Evolutionary conservation across 2,888 invertebrate species (phyloP).

Genomic region (Nycteola revayana): DNA sequence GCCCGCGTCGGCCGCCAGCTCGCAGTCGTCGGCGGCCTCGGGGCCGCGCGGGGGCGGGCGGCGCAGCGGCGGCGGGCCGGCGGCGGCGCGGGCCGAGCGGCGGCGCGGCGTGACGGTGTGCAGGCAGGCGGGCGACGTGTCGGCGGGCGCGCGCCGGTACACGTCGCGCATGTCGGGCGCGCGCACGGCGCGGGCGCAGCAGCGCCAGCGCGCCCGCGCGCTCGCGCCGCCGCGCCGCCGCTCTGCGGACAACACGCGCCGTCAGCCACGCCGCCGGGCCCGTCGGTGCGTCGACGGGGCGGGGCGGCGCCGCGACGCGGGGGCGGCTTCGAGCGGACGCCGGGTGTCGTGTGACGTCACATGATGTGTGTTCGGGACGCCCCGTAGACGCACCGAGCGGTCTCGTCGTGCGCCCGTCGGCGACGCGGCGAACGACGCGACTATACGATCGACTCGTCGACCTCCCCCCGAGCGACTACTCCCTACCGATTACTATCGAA

Average conservation of each 20-base stretch:
- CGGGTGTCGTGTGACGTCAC: too few species aligned
- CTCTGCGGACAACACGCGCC: slow-evolving; percentile 20
- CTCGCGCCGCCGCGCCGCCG: slow-evolving; percentile 11
- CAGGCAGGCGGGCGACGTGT: slow-evolving; percentile 76
- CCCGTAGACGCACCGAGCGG: too few species aligned
- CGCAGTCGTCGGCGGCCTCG: slow-evolving; percentile 43
- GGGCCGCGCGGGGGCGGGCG: slow-evolving; percentile 64
- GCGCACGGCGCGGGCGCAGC: slow-evolving; percentile 12
- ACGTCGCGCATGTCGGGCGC: slow-evolving; percentile 77
- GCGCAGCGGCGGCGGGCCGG: slow-evolving; percentile 49
- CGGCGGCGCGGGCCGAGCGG: slow-evolving; percentile 37
- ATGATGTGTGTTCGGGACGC: too few species aligned
- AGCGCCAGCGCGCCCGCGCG: slow-evolving; percentile 40
- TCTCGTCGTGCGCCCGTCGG: too few species aligned
- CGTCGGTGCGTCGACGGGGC: neutral
- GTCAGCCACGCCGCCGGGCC: slow-evolving; percentile 6
- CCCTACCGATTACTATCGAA: slow-evolving; percentile 1
- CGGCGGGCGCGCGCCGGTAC: slow-evolving; percentile 69
- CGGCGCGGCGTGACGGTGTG: slow-evolving; percentile 51
- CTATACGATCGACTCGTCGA: neutral
- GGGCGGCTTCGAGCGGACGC: too few species aligned
- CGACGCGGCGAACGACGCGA: neutral
- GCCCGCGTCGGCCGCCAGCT: slow-evolving; percentile 20
- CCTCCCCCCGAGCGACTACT: slow-evolving; percentile 41
- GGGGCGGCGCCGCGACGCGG: neutral